Evolutionary conservation across 2,888 invertebrate species (phyloP), one percentile per base, ranked within the genome.

Genomic region (Nemotelus pantherinus): DNA sequence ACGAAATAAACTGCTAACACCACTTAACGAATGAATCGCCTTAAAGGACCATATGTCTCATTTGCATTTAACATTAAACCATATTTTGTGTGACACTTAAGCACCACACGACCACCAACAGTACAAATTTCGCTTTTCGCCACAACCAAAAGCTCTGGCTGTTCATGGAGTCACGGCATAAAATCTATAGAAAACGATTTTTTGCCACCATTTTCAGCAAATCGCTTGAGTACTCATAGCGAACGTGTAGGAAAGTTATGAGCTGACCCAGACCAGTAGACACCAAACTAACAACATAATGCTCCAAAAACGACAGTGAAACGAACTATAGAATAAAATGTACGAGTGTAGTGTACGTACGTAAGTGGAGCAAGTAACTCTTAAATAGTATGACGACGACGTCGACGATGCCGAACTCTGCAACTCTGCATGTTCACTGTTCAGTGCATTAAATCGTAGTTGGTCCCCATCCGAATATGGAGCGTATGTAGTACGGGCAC

Each of bases 261-360:
- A 50, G 50, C 9, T 9, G 50, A 50, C 50, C 50, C 10, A 65
- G 10, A 5, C 50, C 44, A 65, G 3, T n/a, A 65, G 43, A 65
- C 65, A 65, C n/a, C 65, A 45, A 41, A 41, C 63, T 63, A 5
- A 43, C 41, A 25, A 63, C 39, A 63, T 41, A 65, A 65, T 47
- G 65, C 2, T 65, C 65, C 65, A 44, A 65, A 65, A 65, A 65
- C 43, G 65, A 65, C 47, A 47, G 65, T 65, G 65, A 65, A 65
- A 65, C 65, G 25, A 65, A 65, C 65, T 65, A 65, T 7, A 50
- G 5, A 65, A 65, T 65, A 65, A 65, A 65, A 45, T 65, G 25
- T 47, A 43, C 25, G 25, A 25, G 25, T 25, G 25, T 25, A 25
- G 25, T 25, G 25, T 25, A 25, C 25, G 45, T 10, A 45, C 4